Conservation (phyloP, 2,888 invertebrate genomes). For the Hofmannophila pseudospretella region DNA sequence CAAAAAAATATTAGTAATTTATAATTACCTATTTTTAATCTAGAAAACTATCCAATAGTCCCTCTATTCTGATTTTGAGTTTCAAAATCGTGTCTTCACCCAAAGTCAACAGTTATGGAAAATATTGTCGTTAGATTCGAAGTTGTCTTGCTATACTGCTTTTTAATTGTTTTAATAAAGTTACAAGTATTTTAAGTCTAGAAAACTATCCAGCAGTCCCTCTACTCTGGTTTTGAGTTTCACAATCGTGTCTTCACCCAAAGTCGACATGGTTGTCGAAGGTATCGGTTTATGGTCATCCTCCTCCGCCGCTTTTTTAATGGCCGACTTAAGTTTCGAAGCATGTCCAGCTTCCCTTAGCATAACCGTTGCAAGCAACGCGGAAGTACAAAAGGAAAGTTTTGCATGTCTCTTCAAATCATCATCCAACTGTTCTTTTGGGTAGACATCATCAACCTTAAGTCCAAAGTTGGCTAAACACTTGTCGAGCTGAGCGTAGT, state of each 20-base stretch:
- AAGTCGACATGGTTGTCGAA: too few relatives aligned
- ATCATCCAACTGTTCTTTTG: slow-evolving; percentile 28
- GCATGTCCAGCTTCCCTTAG: slow-evolving; percentile 25
- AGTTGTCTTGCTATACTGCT: too few relatives aligned
- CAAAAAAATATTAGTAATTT: too few relatives aligned
- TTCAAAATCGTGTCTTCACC: too few relatives aligned
- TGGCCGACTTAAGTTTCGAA: slow-evolving; percentile 12
- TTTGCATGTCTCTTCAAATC: slow-evolving; percentile 29
- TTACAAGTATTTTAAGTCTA: slow-evolving; percentile 23
- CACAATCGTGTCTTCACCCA: slow-evolving; percentile 8
- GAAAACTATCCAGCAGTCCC: slow-evolving; percentile 24
- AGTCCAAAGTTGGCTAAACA: slow-evolving; percentile 21
- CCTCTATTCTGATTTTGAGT: too few relatives aligned
- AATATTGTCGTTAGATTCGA: too few relatives aligned
- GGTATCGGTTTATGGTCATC: too few relatives aligned
- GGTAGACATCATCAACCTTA: slow-evolving; percentile 23
- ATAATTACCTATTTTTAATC: slow-evolving; percentile 26
- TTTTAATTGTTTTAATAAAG: too few relatives aligned
- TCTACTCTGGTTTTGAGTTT: slow-evolving; percentile 20
- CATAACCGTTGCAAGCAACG: slow-evolving; percentile 18
- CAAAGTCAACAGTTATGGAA: too few relatives aligned
- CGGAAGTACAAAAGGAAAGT: slow-evolving; percentile 14
- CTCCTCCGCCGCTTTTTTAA: background rate
- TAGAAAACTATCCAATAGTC: too few relatives aligned
- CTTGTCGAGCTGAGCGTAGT: background rate